Conservation (phyloP, 2,113 vertebrate species). For the Saiga tatarica region DNA sequence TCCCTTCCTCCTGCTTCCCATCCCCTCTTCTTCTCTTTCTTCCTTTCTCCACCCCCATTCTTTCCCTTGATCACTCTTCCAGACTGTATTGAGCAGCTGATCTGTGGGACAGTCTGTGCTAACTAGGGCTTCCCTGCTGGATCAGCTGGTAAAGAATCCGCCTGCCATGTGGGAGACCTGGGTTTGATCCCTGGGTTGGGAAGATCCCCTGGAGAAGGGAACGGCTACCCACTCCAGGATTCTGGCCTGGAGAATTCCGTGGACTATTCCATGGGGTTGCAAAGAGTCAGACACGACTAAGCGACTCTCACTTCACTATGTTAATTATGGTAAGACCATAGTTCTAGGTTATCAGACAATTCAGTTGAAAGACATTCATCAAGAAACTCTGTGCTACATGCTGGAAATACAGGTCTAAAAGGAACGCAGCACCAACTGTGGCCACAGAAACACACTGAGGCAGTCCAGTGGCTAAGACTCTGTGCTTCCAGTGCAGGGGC, state of each 20-base stretch:
- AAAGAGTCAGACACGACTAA: too few relatives aligned
- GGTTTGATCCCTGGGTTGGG: too few relatives aligned
- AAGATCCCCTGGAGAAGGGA: too few relatives aligned
- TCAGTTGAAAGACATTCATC: background rate
- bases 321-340: background rate
- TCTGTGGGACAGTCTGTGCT: background rate
- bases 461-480: background rate
- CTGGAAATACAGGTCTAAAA: background rate
- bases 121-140: background rate
- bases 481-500: background rate
- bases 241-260: too few relatives aligned
- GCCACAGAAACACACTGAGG: background rate
- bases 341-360: background rate
- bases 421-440: background rate
- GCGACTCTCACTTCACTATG: background rate
- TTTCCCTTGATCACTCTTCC: background rate
- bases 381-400: background rate
- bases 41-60: background rate
- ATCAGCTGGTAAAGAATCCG: too few relatives aligned
- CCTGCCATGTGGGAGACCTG: too few relatives aligned
- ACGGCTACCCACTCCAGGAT: too few relatives aligned
- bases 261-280: too few relatives aligned
- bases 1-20: background rate
- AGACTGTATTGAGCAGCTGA: background rate
- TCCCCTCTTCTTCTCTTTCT: accelerated